Evolutionary conservation across 2,888 invertebrate genomes (phyloP), one percentile per base, ranked within the genome.

Genomic region (Tenthredo mesomela): DNA sequence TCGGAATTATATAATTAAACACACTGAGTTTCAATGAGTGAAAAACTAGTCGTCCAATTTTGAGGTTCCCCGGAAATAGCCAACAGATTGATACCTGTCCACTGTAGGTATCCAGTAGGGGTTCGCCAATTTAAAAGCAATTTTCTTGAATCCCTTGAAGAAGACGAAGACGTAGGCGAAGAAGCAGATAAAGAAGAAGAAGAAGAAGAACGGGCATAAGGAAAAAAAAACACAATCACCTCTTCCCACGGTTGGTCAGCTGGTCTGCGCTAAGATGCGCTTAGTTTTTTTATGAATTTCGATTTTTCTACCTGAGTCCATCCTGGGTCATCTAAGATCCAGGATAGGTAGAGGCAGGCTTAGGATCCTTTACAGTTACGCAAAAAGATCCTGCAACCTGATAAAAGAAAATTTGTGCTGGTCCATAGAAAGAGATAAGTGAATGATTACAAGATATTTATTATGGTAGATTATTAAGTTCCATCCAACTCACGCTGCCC

Each of bases 211-310:
- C 29, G n/a, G 33, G 65, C 33, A 61, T 12, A 10, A 7, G 47
- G 37, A 82, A 82, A 33, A 82, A 65, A 82, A 65, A 40, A 67
- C 86, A 80, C 87, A 86, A 87, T 87, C 88, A 88, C 88, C 88
- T 87, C 89, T 93, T 93, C 93, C 93, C 93, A 93, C 93, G 93
- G 90, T 89, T 91, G 93, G 93, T 93, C 93, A 93, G 93, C 93
- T 93, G 93, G 93, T 90, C 90, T 91, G 87, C 92, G 91, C 88
- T 85, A 85, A 87, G 87, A 87, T 85, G 73, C 73, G 84, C 73
- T 82, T 86, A 87, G 78, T 71, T 84, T 78, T 78, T 89, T 90
- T 87, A 89, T 87, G 88, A 89, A 90, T 91, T 90, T 90, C 90
- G 89, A 91, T 92, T 91, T 89, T 91, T 91, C 89, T 92, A 91